Evolutionary conservation across 2,113 vertebrate genomes (phyloP), one percentile per base, ranked within the genome.

Genomic region (Plestiodon gilberti): DNA sequence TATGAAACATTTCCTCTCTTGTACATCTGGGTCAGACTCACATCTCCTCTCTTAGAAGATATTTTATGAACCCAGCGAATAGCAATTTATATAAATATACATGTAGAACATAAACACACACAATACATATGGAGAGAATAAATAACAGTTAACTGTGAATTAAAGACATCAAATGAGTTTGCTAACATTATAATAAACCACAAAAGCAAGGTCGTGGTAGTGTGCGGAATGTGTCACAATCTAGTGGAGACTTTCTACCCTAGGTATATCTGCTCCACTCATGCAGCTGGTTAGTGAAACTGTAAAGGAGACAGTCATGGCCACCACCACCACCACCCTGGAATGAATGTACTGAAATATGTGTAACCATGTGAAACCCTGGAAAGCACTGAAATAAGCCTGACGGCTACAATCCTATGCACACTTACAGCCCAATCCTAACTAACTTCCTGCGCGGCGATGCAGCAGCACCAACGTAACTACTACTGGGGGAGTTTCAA

Each of bases 51-150:
- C 93, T 55, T 92, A 87, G 87, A 20, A 62, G 91, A 92, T 92
- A 90, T 92, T 95, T 96, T 95, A 96, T 93, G 93, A 94, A 95
- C 90, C 85, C 4, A 2, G 83, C 25, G 5, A 94, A 92, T 79
- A 90, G 90, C 93, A 92, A 93, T 95, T 94, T 92, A 87, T 94
- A 95, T 82, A 94, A 94, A 92, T 86, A 93, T 71, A 94, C 88
- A 77, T 73, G 88, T 90, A 82, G 52, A 89, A 81, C 75, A 88
- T 61, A 93, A 88, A 82, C 88, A 86, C 90, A 86, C 69, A 92
- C 43, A 57, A 81, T 92, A 38, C 90, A 93, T 89, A 92, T 25
- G 92, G 94, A 90, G 84, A 83, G 89, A 90, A 94, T 94, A 93
- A 96, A 96, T 89, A 93, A 86, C 61, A 92, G 92, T 90, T 93